phyloP scores from a whole-genome alignment of 2,888 invertebrate genomes.

The Tryphoninae sp. region DNA sequence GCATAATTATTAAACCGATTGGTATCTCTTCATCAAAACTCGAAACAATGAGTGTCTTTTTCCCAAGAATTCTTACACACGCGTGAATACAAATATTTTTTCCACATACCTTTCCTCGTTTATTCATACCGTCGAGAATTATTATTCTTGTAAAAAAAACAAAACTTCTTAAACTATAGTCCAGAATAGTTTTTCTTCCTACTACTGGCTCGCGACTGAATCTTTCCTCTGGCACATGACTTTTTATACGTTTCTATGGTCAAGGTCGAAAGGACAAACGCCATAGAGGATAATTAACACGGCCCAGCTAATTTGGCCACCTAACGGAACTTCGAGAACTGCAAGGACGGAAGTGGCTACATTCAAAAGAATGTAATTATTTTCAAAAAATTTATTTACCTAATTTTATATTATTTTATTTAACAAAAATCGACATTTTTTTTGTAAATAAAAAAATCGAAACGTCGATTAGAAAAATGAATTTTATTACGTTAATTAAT shows the following conservation, averaged over 20 bases:
- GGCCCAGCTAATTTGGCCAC: slow-evolving; percentile 22
- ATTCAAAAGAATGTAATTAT: too few species aligned
- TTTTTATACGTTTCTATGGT: slow-evolving; percentile 32
- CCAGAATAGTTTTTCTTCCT: neutral
- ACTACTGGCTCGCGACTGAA: neutral
- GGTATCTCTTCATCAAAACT: slow-evolving; percentile 16
- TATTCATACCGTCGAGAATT: slow-evolving; percentile 32
- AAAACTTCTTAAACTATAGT: neutral
- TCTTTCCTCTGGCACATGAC: neutral
- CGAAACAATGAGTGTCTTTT: slow-evolving; percentile 37
- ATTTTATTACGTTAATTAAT: too few species aligned
- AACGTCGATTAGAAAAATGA: too few species aligned
- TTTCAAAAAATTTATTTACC: too few species aligned
- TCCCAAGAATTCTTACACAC: slow-evolving; percentile 44
- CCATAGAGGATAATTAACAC: slow-evolving; percentile 21
- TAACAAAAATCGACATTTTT: too few species aligned
- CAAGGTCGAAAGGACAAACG: slow-evolving; percentile 18
- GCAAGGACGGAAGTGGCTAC: neutral
- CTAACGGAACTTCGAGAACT: slow-evolving; percentile 25
- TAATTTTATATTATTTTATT: too few species aligned
- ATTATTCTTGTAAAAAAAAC: neutral
- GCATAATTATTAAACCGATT: slow-evolving; percentile 44
- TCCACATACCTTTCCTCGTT: slow-evolving; percentile 39
- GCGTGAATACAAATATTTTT: neutral
- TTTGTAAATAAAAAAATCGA: too few species aligned